phyloP scores from a whole-genome alignment of 2,113 vertebrate genomes.

The Atractosteus spatula region DNA sequence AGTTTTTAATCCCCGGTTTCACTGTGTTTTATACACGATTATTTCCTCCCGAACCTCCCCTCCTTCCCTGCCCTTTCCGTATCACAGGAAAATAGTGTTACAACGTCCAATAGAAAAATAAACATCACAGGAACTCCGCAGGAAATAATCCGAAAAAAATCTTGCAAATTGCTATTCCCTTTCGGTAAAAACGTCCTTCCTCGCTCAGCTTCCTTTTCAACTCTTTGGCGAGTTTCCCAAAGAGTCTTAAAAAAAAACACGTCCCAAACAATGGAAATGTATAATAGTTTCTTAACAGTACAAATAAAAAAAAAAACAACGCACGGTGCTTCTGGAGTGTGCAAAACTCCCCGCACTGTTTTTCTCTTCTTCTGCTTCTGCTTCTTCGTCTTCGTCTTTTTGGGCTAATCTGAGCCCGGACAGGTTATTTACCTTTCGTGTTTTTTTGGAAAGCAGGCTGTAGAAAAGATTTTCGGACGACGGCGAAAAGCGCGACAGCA shows the following conservation, averaged over 20 bases:
- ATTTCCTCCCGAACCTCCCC: background rate
- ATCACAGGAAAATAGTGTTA: slow-evolving; percentile 35
- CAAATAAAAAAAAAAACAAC: slow-evolving; percentile 20
- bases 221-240: slow-evolving; percentile 31
- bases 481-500: slow-evolving; percentile 7
- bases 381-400: background rate
- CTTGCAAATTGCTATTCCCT: slow-evolving; percentile 36
- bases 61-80: slow-evolving; percentile 19
- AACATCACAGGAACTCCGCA: slow-evolving; percentile 54
- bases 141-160: slow-evolving; percentile 46
- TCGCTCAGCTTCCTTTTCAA: slow-evolving; percentile 59
- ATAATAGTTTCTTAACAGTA: background rate
- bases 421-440: slow-evolving; percentile 25
- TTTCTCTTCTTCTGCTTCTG: background rate
- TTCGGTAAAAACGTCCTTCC: slow-evolving; percentile 49
- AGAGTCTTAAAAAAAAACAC: slow-evolving; percentile 33
- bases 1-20: slow-evolving; percentile 47
- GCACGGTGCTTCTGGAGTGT: slow-evolving; percentile 43
- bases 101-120: slow-evolving; percentile 27
- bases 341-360: slow-evolving; percentile 24
- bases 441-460: slow-evolving; percentile 22
- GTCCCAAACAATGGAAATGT: slow-evolving; percentile 18
- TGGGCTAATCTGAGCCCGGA: slow-evolving; percentile 53
- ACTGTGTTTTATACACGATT: slow-evolving; percentile 28
- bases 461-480: slow-evolving; percentile 26